These are phyloP conservation scores for Uromys caudimaculatus DNA, from an alignment of 2,797 vertebrate genomes.

Conservation along the genomic window DNA sequence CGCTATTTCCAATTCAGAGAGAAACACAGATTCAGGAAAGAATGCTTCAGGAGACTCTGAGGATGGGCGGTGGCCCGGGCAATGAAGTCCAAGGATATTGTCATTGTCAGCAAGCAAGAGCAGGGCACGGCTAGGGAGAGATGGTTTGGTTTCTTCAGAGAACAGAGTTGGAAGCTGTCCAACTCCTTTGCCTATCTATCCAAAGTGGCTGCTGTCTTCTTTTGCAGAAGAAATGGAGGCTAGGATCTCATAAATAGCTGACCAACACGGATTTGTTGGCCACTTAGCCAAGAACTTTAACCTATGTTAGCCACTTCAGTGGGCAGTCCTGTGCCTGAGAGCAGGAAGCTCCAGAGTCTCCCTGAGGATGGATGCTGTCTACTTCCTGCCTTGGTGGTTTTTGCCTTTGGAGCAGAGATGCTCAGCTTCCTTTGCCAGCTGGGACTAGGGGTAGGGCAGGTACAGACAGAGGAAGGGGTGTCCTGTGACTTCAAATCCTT, in stretches of 20 bases:
- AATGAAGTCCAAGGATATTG: background rate
- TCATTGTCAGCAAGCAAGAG: background rate
- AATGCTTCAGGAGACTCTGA: background rate
- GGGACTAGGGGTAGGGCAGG: background rate
- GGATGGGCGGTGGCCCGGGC: background rate
- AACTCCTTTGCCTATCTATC: conserved; percentile 5
- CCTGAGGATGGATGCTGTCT: background rate
- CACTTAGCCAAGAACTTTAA: conserved; percentile 6
- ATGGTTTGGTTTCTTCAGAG: conserved; percentile 33
- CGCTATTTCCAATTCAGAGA: background rate
- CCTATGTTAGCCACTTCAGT: background rate
- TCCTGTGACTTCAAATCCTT: background rate
- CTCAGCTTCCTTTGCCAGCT: background rate
- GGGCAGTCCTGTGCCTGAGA: background rate
- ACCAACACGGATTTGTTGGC: background rate
- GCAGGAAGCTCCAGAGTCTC: background rate
- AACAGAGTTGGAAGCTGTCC: background rate
- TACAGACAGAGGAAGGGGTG: background rate
- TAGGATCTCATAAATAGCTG: conserved; percentile 36
- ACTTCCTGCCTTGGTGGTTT: background rate
- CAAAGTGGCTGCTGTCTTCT: background rate
- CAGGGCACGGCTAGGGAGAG: background rate
- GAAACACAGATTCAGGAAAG: background rate
- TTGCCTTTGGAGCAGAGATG: background rate
- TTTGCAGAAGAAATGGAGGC: conserved; percentile 55